phyloP scores from a whole-genome alignment of 2,797 vertebrate genomes.

The Anableps anableps region DNA sequence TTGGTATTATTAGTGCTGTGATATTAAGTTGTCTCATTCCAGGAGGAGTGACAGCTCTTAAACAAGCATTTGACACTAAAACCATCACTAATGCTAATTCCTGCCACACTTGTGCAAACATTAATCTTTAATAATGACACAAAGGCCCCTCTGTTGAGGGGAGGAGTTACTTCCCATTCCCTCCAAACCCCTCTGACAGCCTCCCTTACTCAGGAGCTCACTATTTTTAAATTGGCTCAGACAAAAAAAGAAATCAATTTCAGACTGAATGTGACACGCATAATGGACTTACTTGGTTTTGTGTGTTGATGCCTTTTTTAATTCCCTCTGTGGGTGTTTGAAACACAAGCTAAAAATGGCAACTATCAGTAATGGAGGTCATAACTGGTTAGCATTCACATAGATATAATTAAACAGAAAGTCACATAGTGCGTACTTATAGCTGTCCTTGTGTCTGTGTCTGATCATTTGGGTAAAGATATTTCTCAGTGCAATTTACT shows the following conservation, averaged over 20 bases:
- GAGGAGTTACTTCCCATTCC: conserved; percentile 45
- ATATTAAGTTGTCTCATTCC: conserved; percentile 73
- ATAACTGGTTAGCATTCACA: conserved; percentile 32
- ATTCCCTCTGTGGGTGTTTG: conserved; percentile 18
- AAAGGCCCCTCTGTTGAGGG: conserved; percentile 58
- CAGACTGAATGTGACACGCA: conserved; percentile 21
- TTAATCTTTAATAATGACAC: conserved; percentile 77
- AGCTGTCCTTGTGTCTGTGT: conserved; percentile 41
- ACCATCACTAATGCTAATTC: conserved; percentile 77
- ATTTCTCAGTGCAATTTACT: conserved; percentile 68
- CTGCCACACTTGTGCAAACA: conserved; percentile 63
- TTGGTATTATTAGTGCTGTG: conserved; percentile 61
- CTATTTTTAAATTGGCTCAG: conserved; percentile 25
- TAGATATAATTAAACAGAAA: conserved; percentile 59
- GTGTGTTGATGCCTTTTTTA: conserved; percentile 6
- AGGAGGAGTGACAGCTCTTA: conserved; percentile 72
- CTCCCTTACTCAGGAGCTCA: conserved; percentile 27
- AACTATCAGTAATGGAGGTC: conserved; percentile 39
- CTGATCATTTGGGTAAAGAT: conserved; percentile 62
- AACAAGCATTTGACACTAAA: conserved; percentile 74
- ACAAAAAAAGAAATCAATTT: conserved; percentile 11
- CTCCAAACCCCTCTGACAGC: conserved; percentile 39
- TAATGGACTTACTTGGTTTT: conserved; percentile 5
- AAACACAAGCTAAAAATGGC: conserved; percentile 25
- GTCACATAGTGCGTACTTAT: conserved; percentile 44